phyloP scores from a whole-genome alignment of 2,888 invertebrate genomes.

The Anoncus sp. region DNA sequence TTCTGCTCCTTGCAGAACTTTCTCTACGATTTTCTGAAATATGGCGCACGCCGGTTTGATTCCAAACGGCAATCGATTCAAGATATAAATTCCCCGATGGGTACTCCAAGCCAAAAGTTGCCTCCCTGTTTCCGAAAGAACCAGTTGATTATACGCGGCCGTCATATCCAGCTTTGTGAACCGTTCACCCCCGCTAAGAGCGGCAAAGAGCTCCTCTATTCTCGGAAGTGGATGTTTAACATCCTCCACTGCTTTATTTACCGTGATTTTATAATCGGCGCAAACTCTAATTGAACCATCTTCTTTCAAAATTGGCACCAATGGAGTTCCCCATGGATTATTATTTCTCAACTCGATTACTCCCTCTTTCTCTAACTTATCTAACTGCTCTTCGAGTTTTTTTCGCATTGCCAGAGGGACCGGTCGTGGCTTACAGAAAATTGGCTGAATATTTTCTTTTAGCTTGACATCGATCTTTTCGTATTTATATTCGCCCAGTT shows the following conservation, averaged over 20 bases:
- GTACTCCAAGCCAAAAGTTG: conserved; percentile 74
- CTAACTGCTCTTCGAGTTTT: conserved; percentile 51
- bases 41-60: conserved; percentile 78
- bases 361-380: conserved; percentile 40
- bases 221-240: conserved; percentile 71
- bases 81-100: conserved; percentile 65
- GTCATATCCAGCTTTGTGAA: conserved; percentile 72
- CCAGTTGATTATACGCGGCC: conserved; percentile 77
- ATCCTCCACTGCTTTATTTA: conserved; percentile 70
- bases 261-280: conserved; percentile 72
- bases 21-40: conserved; percentile 76
- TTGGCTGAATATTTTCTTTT: conserved; percentile 35
- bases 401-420: conserved; percentile 57
- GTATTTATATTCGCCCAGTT: conserved; percentile 57
- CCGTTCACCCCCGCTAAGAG: conserved; percentile 59
- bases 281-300: conserved; percentile 62
- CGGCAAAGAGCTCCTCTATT: conserved; percentile 72
- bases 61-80: conserved; percentile 76
- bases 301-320: conserved; percentile 61
- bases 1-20: conserved; percentile 68
- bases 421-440: conserved; percentile 57
- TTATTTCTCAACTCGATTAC: conserved; percentile 37
- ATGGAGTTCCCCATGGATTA: conserved; percentile 63
- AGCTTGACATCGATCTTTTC: conserved; percentile 53
- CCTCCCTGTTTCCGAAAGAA: conserved; percentile 70